Conservation (phyloP, 2,113 vertebrate genomes). For the Cacatua alba region DNA sequence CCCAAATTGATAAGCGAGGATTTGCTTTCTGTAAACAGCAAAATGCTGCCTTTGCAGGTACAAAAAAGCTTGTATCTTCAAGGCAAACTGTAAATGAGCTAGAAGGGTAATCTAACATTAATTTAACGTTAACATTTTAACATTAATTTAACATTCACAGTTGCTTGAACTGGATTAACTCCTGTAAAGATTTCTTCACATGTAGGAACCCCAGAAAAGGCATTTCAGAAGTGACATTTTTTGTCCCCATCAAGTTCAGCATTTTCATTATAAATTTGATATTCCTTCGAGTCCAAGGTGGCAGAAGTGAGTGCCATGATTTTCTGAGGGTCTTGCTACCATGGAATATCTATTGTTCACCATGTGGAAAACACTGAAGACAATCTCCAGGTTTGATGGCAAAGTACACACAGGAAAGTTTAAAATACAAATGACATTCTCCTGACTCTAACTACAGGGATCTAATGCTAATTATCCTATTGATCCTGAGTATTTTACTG, state of each 20-base stretch:
- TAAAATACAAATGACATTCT: not conserved
- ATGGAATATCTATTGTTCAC: not conserved
- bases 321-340: not conserved
- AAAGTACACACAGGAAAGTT: not conserved
- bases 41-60: not conserved
- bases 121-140: too few species aligned
- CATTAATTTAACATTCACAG: not conserved
- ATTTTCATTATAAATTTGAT: not conserved
- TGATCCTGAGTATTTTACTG: not conserved
- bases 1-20: not conserved
- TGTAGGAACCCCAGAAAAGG: not conserved
- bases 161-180: not conserved
- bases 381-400: not conserved
- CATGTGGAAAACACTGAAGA: rapidly evolving
- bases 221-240: not conserved
- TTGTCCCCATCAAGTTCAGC: not conserved
- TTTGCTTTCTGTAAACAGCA: not conserved
- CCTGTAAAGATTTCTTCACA: not conserved
- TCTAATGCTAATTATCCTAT: not conserved
- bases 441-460: not conserved
- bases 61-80: not conserved
- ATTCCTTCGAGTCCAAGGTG: not conserved
- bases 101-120: not conserved
- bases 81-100: not conserved
- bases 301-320: rapidly evolving